Base-by-base conservation (phyloP, 2,113 vertebrate genomes). In the Gambusia affinis region DNA sequence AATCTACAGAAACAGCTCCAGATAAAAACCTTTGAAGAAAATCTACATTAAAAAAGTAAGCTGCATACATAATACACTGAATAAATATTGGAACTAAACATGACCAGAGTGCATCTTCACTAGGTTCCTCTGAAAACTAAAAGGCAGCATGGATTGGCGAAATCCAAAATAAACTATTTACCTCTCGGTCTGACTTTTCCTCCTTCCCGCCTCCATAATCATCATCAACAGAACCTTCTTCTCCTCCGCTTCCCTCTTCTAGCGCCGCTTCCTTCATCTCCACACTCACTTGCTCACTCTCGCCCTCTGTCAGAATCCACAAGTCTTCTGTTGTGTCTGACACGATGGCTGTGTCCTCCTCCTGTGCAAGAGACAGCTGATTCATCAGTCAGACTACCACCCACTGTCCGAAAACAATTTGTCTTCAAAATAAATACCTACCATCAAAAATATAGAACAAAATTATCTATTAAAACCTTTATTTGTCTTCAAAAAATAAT, bases 291-390 rank as follows among this genome's bases (percentile, higher is more conserved):
- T 96, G 97, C 70, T 99, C 98, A 2, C 95, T 93, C 24, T 93
- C 95, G 0, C 94, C 94, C 79, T 99, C 97, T 0, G 95, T 97
- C 85, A 98, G 94, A 92, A 98, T 96, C 96, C 97, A 98, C 71
- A 98, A 91, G 80, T 98, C 97, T 37, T 99, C 98, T 0, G 97
- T 99, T 73, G 97, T 97, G 89, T 99, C 97, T 0, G 98, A 99
- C 83, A 98, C 97, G 17, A 98, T 77, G 27, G 96, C 97, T 12
- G 98, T 99, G 93, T 97, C 97, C 68, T 97, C 87, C 87, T 97
- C 97, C 97, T 99, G 94, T 37, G 22, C 88, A 83, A 90, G 90
- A 89, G 93, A 95, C 82, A 94, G 79, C 92, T 92, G 80, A 84
- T 77, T 80, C 85, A 88, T 94, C 84, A 94, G 92, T 92, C 90